Evolutionary conservation across 2,888 invertebrate species (phyloP).

Genomic region (Zygogramma bicolorata): DNA sequence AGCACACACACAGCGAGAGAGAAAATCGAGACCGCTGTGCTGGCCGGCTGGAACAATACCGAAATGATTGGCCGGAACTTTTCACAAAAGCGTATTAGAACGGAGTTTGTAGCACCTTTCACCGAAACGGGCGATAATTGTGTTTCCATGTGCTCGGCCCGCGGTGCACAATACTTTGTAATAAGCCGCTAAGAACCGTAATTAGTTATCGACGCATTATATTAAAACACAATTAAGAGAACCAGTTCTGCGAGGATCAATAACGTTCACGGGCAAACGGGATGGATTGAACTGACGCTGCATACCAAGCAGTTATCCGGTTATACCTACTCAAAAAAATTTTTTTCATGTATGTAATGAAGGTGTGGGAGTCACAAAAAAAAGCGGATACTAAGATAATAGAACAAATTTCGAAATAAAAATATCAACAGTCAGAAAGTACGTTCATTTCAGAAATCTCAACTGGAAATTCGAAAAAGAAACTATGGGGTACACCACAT

Average conservation of each 20-base stretch:
- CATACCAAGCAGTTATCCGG: neutral
- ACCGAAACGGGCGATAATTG: slow-evolving; percentile 10
- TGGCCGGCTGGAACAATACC: slow-evolving; percentile 5
- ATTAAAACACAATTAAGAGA: slow-evolving; percentile 4
- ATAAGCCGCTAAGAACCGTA: slow-evolving; percentile 5
- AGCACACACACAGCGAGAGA: neutral
- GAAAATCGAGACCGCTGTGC: slow-evolving; percentile 9
- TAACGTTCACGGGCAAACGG: neutral
- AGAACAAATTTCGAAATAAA: too few species aligned
- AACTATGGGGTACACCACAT: too few species aligned
- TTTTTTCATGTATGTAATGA: too few species aligned
- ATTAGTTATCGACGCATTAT: slow-evolving; percentile 11
- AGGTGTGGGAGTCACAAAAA: too few species aligned
- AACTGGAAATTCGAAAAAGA: too few species aligned
- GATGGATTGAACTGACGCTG: neutral
- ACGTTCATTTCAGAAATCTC: too few species aligned
- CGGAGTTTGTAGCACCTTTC: slow-evolving; percentile 8
- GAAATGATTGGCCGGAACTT: slow-evolving; percentile 7
- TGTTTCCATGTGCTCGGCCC: neutral
- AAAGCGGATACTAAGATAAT: too few species aligned
- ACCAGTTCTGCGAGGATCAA: slow-evolving; percentile 8
- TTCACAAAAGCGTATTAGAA: slow-evolving; percentile 10
- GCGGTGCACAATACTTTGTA: slow-evolving; percentile 8
- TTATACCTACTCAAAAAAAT: too few species aligned
- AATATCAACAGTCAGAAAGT: too few species aligned